Evolutionary conservation across 2,888 invertebrate species (phyloP).

Genomic region (Aromia moschata): DNA sequence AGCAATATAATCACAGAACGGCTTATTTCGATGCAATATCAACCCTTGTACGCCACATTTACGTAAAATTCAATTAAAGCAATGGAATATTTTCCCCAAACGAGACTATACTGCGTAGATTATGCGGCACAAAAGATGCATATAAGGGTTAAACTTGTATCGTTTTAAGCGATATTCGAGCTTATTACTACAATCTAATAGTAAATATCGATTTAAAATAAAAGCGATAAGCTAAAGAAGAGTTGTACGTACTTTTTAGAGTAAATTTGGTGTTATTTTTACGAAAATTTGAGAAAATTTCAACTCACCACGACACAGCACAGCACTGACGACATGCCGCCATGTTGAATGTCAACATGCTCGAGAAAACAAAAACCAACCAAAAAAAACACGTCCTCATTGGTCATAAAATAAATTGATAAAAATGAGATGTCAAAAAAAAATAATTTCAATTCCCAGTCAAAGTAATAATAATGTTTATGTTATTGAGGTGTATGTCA

Average conservation of each 20-base stretch:
- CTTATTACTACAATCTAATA: constrained; percentile 5
- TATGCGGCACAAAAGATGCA: constrained; percentile 54
- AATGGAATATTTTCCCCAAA: constrained; percentile 21
- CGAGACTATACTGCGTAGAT: constrained; percentile 50
- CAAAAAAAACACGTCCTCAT: constrained; percentile 20
- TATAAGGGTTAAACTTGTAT: constrained; percentile 43
- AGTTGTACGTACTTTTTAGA: constrained; percentile 49
- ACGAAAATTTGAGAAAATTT: constrained; percentile 54
- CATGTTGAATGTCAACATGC: constrained; percentile 88
- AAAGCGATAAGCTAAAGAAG: constrained; percentile 9
- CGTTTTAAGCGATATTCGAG: constrained; percentile 15
- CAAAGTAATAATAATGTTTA: neutral
- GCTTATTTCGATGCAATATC: constrained; percentile 5
- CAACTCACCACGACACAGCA: constrained; percentile 95
- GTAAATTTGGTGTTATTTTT: constrained; percentile 49
- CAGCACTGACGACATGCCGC: constrained; percentile 96
- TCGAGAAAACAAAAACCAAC: constrained; percentile 56
- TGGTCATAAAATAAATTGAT: constrained; percentile 21
- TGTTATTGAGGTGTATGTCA: neutral
- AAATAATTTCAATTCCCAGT: neutral
- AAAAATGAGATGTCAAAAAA: constrained; percentile 19
- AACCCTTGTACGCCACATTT: neutral
- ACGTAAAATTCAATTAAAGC: constrained; percentile 1
- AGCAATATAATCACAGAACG: constrained; percentile 31
- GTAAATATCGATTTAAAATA: constrained; percentile 20